Conservation (phyloP, 1,140 invertebrate genomes). For the Gryllus bimaculatus region DNA sequence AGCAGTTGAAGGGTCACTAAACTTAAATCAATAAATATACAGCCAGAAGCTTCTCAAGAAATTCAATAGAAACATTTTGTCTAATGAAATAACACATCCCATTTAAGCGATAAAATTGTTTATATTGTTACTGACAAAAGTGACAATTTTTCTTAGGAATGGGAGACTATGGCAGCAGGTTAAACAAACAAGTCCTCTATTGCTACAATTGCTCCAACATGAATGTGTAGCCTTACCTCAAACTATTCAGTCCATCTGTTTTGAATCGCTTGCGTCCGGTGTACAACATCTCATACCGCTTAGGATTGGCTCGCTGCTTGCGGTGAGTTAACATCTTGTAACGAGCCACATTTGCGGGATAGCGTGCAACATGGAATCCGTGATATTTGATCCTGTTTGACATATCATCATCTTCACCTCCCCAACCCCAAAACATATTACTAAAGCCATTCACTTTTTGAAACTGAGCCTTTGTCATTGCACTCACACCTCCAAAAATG, state of each 20-base stretch:
- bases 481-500: slow-evolving; percentile 84
- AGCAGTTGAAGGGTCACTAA: too few relatives aligned
- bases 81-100: too few relatives aligned
- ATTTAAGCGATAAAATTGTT: too few relatives aligned
- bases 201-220: too few relatives aligned
- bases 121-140: too few relatives aligned
- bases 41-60: too few relatives aligned
- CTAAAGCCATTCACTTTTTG: slow-evolving; percentile 79
- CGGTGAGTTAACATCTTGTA: slow-evolving; percentile 87
- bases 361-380: slow-evolving; percentile 73
- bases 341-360: slow-evolving; percentile 74
- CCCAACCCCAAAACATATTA: slow-evolving; percentile 89
- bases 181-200: too few relatives aligned
- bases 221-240: slow-evolving; percentile 45
- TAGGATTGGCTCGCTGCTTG: slow-evolving; percentile 80
- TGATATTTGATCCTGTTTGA: slow-evolving; percentile 68
- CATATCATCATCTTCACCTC: slow-evolving; percentile 90
- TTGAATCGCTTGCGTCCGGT: slow-evolving; percentile 71
- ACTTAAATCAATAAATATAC: too few relatives aligned
- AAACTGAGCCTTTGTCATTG: slow-evolving; percentile 73
- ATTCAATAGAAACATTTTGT: too few relatives aligned
- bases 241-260: slow-evolving; percentile 75
- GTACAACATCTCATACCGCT: slow-evolving; percentile 77
- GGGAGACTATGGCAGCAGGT: too few relatives aligned
- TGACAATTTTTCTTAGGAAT: too few relatives aligned